Evolutionary conservation across 2,888 invertebrate species (phyloP).

Genomic region (Euspilapteryx auroguttella): DNA sequence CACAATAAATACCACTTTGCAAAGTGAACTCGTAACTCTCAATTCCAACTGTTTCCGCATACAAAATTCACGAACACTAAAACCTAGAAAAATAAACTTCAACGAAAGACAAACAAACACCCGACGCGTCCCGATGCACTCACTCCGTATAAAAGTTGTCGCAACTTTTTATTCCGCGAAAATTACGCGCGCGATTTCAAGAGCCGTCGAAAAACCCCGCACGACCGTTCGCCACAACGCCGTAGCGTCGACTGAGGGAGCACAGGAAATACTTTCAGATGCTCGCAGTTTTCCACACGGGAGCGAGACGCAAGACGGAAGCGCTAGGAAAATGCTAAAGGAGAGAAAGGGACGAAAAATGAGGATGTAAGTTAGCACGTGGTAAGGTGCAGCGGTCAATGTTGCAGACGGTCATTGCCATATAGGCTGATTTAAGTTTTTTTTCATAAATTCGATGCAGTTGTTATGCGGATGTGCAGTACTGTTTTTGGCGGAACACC

Average conservation of each 20-base stretch:
- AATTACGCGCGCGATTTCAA: conserved; percentile 14
- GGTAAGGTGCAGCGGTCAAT: conserved; percentile 43
- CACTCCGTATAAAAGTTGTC: conserved; percentile 16
- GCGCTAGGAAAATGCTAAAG: conserved; percentile 16
- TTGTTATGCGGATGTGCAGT: conserved; percentile 2
- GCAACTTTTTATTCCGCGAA: conserved; percentile 9
- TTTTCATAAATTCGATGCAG: conserved; percentile 11
- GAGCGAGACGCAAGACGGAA: conserved; percentile 19
- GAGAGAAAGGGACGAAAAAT: conserved; percentile 20
- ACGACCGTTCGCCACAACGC: conserved; percentile 21
- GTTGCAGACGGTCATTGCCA: conserved; percentile 48
- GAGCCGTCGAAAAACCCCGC: conserved; percentile 13
- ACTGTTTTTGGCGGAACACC: too few species aligned
- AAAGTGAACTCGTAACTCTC: too few species aligned
- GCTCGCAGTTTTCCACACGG: conserved; percentile 36
- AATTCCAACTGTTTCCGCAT: conserved; percentile 1
- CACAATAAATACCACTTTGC: too few species aligned
- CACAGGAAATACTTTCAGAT: conserved; percentile 22
- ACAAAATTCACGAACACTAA: conserved; percentile 3
- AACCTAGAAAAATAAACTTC: too few species aligned
- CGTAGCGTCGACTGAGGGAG: conserved; percentile 40
- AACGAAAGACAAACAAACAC: neutral
- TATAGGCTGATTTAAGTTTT: conserved; percentile 25
- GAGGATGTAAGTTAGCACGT: conserved; percentile 35
- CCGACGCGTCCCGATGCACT: neutral